phyloP scores from a whole-genome alignment of 2,113 vertebrate species.

The Conger conger region DNA sequence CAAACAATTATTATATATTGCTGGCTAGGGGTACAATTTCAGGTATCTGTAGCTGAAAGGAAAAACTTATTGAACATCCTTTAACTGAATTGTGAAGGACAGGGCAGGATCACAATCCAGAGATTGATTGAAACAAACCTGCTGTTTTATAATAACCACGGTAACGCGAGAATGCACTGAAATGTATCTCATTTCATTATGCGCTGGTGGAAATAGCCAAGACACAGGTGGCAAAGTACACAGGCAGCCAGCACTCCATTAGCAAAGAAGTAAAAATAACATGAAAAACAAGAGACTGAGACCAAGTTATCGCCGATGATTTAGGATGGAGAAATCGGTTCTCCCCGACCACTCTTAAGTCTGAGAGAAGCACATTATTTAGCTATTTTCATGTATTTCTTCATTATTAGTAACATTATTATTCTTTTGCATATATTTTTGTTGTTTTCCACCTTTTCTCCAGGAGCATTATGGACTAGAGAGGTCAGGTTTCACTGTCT shows the following conservation, averaged over 20 bases:
- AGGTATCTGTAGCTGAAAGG: neutral
- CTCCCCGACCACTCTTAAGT: neutral
- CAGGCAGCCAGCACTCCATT: constrained; percentile 36
- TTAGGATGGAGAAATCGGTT: neutral
- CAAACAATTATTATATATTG: too few species aligned
- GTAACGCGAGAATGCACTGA: constrained; percentile 48
- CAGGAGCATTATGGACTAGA: too few species aligned
- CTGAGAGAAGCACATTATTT: neutral
- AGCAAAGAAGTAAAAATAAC: constrained; percentile 53
- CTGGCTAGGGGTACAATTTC: too few species aligned
- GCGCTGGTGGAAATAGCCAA: constrained; percentile 48
- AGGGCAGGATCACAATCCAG: neutral
- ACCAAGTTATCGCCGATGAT: neutral
- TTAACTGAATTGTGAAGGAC: neutral
- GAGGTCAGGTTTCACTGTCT: neutral
- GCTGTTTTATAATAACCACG: constrained; percentile 31
- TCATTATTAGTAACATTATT: too few species aligned
- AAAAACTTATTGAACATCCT: neutral
- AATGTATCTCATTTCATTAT: constrained; percentile 29
- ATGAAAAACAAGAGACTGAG: constrained; percentile 30
- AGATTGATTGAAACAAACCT: neutral
- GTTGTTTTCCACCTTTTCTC: too few species aligned
- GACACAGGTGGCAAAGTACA: constrained; percentile 56
- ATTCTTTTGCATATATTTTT: too few species aligned
- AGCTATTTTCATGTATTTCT: too few species aligned